Conservation (phyloP, 2,113 vertebrate genomes). For the Bubalus kerabau region DNA sequence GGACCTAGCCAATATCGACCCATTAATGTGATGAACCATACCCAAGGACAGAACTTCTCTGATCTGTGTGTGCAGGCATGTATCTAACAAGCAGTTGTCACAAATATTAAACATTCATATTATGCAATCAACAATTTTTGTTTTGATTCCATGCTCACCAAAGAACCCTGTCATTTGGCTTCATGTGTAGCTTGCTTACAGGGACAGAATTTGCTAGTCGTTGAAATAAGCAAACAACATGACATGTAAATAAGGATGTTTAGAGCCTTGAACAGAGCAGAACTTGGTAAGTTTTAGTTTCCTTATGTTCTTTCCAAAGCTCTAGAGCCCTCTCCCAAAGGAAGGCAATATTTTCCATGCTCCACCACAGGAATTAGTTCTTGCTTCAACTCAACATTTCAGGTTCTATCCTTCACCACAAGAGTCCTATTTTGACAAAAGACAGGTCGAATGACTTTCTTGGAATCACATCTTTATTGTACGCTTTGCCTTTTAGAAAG, state of each 20-base stretch:
- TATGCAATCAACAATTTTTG: background rate
- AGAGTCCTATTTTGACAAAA: background rate
- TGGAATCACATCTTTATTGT: conserved; percentile 27
- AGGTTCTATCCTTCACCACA: background rate
- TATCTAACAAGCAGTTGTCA: conserved; percentile 4
- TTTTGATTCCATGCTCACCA: conserved; percentile 17
- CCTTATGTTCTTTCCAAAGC: background rate
- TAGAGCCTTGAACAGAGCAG: conserved; percentile 8
- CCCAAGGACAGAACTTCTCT: background rate
- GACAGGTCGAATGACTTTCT: background rate
- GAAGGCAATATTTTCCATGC: background rate
- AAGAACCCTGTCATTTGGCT: conserved; percentile 6
- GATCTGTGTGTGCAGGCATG: background rate
- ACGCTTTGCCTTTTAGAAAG: background rate
- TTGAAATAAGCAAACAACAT: background rate
- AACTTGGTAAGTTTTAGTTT: background rate
- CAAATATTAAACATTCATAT: conserved; percentile 7
- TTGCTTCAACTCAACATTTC: background rate
- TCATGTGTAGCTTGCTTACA: background rate
- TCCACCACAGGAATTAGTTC: background rate
- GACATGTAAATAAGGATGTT: conserved; percentile 22
- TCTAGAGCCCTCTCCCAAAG: background rate
- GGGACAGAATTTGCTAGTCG: background rate
- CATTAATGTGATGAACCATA: background rate
- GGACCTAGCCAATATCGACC: background rate